Percentiles rank a stretch among this genome's conserved stretches.
Conservation (phyloP, 2,797 vertebrate genomes). For the Catostomus latipinnis region DNA sequence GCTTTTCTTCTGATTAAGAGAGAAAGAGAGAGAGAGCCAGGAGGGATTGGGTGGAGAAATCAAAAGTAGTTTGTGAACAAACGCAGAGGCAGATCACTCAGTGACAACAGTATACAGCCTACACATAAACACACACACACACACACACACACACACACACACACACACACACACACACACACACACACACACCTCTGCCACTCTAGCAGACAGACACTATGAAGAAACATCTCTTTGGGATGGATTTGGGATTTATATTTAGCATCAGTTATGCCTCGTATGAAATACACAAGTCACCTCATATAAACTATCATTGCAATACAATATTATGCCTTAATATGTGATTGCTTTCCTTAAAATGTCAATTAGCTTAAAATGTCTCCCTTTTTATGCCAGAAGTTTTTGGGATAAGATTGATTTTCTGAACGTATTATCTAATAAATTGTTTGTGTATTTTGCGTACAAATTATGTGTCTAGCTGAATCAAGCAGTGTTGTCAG, state of each 20-base stretch:
- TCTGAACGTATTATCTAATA: background rate
- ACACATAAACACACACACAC: constrained; percentile 15
- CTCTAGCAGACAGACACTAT: constrained; percentile 40
- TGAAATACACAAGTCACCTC: constrained; percentile 83
- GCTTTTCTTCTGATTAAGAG: constrained; percentile 62
- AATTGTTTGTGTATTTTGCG: background rate
- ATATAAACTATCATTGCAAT: constrained; percentile 82
- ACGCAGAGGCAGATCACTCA: constrained; percentile 70
- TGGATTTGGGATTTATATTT: constrained; percentile 84
- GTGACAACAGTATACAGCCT: constrained; percentile 65
- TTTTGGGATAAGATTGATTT: constrained; percentile 70
- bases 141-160: constrained; percentile 15
- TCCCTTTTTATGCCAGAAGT: constrained; percentile 73
- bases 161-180: background rate
- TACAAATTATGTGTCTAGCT: background rate
- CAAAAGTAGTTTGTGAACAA: constrained; percentile 78
- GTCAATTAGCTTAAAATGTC: constrained; percentile 36
- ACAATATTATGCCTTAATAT: constrained; percentile 82
- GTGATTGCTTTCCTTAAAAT: constrained; percentile 81
- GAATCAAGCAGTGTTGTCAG: too few relatives aligned
- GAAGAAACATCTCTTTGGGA: constrained; percentile 73
- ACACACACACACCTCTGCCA: constrained; percentile 50
- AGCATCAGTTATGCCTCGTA: constrained; percentile 72
- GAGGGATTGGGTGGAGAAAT: constrained; percentile 58
- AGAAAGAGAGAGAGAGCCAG: constrained; percentile 59